Evolutionary conservation across 2,113 vertebrate genomes (phyloP).

Genomic region (Aptenodytes patagonicus): DNA sequence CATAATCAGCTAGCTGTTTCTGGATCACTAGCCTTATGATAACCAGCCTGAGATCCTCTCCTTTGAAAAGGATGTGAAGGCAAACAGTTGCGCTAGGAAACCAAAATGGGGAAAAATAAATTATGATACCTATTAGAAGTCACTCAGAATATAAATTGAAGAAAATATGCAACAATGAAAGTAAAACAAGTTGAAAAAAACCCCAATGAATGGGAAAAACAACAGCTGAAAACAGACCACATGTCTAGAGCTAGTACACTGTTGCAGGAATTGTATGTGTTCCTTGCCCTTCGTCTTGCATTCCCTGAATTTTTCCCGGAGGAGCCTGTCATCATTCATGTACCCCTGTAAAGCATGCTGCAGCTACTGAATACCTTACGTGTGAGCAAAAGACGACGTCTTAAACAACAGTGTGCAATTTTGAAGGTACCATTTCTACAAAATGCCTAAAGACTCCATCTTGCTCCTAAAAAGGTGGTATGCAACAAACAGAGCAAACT

Average conservation of each 20-base stretch:
- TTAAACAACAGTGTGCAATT: not conserved
- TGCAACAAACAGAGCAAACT: not conserved
- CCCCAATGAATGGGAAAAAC: not conserved
- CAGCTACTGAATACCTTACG: not conserved
- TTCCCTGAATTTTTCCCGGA: not conserved
- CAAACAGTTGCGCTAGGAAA: not conserved
- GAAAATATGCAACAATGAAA: not conserved
- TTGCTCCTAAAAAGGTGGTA: not conserved
- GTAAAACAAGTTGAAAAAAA: not conserved
- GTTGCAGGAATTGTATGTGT: not conserved
- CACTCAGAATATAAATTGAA: not conserved
- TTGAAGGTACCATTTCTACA: not conserved
- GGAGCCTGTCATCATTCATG: not conserved
- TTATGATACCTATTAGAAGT: not conserved
- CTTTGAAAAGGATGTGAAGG: not conserved
- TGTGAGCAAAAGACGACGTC: accelerated
- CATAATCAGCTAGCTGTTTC: not conserved
- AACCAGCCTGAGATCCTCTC: not conserved
- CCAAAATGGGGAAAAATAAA: not conserved
- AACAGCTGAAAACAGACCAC: not conserved
- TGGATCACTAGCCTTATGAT: not conserved
- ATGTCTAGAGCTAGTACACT: not conserved
- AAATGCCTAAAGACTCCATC: not conserved
- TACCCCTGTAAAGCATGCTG: not conserved
- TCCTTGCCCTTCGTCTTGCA: not conserved